These are phyloP conservation scores for Trematocara stigmaticum DNA, from an alignment of 2,113 vertebrate species.

Conservation along the genomic window DNA sequence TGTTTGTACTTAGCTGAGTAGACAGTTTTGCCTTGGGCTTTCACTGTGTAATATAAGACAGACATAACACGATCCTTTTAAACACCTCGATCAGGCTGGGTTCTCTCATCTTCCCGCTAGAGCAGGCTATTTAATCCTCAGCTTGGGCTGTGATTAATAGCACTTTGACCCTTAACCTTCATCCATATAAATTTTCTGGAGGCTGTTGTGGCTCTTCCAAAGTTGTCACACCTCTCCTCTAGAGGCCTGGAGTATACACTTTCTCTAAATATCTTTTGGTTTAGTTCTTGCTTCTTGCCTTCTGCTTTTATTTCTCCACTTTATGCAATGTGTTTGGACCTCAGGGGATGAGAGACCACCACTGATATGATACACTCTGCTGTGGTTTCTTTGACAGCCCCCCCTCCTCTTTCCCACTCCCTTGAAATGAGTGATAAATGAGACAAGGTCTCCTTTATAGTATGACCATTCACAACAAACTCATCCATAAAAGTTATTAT, in stretches of 20 bases:
- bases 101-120: conserved; percentile 58
- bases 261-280: conserved; percentile 26
- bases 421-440: conserved; percentile 74
- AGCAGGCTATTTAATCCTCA: conserved; percentile 69
- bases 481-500: conserved; percentile 67
- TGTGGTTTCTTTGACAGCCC: conserved; percentile 49
- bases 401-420: conserved; percentile 22
- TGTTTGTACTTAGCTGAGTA: conserved; percentile 35
- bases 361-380: conserved; percentile 27
- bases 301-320: conserved; percentile 16
- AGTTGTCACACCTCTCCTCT: conserved; percentile 9
- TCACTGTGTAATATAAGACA: conserved; percentile 72
- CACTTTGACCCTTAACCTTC: conserved; percentile 67
- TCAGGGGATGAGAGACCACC: conserved; percentile 49
- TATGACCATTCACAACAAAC: conserved; percentile 61
- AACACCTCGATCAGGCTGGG: conserved; percentile 54
- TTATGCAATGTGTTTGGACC: conserved; percentile 18
- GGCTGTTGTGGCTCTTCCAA: conserved; percentile 37
- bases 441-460: conserved; percentile 70
- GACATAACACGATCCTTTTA: conserved; percentile 64
- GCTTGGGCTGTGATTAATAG: conserved; percentile 72
- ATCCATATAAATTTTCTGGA: conserved; percentile 60
- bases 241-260: background rate
- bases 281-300: background rate
- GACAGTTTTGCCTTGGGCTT: conserved; percentile 51